phyloP scores from a whole-genome alignment of 2,888 invertebrate genomes.

The Dexiosoma caninum region DNA sequence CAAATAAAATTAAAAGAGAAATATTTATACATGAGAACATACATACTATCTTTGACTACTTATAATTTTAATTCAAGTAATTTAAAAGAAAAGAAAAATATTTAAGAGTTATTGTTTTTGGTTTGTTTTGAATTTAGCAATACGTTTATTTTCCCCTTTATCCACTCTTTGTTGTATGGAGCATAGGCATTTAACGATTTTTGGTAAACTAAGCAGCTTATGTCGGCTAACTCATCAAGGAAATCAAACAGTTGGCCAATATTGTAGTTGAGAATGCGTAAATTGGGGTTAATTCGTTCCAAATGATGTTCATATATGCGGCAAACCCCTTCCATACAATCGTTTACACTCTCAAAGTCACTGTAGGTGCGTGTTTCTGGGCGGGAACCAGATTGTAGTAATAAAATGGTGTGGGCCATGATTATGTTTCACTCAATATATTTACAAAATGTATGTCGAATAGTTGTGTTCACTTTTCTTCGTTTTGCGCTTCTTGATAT shows the following conservation, averaged over 20 bases:
- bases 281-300: slow-evolving; percentile 95
- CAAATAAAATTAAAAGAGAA: neutral
- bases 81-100: neutral
- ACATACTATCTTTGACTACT: neutral
- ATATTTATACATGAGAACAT: neutral
- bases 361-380: slow-evolving; percentile 98
- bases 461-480: neutral
- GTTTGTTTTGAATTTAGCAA: slow-evolving; percentile 81
- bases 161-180: slow-evolving; percentile 99
- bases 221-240: slow-evolving; percentile 95
- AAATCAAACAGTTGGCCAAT: slow-evolving; percentile 99
- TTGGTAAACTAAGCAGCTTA: slow-evolving; percentile 97
- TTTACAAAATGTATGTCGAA: neutral
- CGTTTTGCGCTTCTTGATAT: neutral
- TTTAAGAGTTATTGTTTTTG: slow-evolving; percentile 10
- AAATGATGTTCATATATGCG: slow-evolving; percentile 99
- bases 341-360: slow-evolving; percentile 98
- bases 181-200: slow-evolving; percentile 97
- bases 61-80: slow-evolving; percentile 8
- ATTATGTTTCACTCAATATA: neutral
- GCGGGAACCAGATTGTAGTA: slow-evolving; percentile 95
- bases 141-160: slow-evolving; percentile 98
- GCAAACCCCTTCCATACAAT: slow-evolving; percentile 99
- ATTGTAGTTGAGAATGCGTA: slow-evolving; percentile 98
- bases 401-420: slow-evolving; percentile 96